phyloP scores from a whole-genome alignment of 2,113 vertebrate species.

The Miniopterus natalensis region DNA sequence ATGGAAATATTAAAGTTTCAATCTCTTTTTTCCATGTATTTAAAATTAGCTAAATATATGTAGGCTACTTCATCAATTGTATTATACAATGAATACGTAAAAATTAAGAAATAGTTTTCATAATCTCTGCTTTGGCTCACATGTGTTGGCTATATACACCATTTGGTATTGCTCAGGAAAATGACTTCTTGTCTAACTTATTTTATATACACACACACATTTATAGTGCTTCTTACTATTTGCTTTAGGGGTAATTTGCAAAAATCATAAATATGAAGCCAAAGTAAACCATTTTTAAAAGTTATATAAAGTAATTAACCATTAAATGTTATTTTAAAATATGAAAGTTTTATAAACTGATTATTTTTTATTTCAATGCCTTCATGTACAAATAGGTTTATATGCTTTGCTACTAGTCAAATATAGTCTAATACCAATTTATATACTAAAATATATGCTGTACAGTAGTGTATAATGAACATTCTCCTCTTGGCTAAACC shows the following conservation, averaged over 20 bases:
- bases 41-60: slow-evolving; percentile 40
- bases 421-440: slow-evolving; percentile 26
- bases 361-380: slow-evolving; percentile 51
- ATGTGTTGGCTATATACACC: neutral
- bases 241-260: neutral
- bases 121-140: neutral
- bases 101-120: slow-evolving; percentile 42
- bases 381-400: slow-evolving; percentile 14
- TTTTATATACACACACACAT: neutral
- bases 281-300: slow-evolving; percentile 18
- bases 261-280: slow-evolving; percentile 14
- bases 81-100: neutral
- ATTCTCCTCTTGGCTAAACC: neutral
- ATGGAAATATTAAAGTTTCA: neutral
- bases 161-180: neutral
- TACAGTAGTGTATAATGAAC: neutral
- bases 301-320: neutral
- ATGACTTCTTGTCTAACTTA: slow-evolving; percentile 19
- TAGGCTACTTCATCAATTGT: neutral
- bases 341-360: neutral
- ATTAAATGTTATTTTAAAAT: slow-evolving; percentile 49
- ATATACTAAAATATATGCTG: slow-evolving; percentile 15
- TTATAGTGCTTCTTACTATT: neutral
- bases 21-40: neutral
- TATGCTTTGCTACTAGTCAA: neutral